Base-by-base conservation (phyloP, 2,888 invertebrate species). In the Limenitis camilla region DNA sequence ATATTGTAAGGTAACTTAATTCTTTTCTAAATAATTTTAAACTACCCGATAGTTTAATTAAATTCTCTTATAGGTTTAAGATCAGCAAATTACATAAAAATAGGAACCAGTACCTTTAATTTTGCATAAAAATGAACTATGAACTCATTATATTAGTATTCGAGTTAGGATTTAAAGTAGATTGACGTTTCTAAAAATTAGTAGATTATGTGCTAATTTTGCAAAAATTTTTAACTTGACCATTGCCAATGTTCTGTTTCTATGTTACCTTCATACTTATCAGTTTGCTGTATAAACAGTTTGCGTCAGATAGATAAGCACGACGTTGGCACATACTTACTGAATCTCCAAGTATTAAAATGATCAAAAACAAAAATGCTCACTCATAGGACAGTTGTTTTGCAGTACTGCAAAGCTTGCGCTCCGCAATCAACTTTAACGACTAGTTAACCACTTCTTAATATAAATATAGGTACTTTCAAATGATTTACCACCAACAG, bases 401-500 rank as follows among this genome's bases (percentile, higher is more conserved):
- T 45, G 32, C 36, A 60, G 62, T 58, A 49, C 52, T 51, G 52
- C 43, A 53, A 57, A 59, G 55, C 59, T 53, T 60, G 61, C 49
- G 49, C 55, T 60, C 61, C 49, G 49, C 45, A 51, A 67, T 45
- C 40, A 33, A 43, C 49, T 67, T 65, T 53, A 55, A 67, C 65
- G 84, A 85, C 84, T 85, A 85, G 84, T 66, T 71, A 66, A 73
- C 45, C 57, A 58, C 57, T 52, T 52, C 32, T 38, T 33, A 50
- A 19, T 44, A 56, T 52, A 51, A 19, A 19, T 19, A 19, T 19
- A 19, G 19, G 19, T 19, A 19, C 19, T 19, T 19, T 19, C 1
- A 19, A 52, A 30, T 45, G 28, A 40, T 68, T 88, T 81, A 90
- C 90, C 90, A 90, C 90, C 90, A 90, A 61, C 89, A 90, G 7